Conservation (phyloP, 1,140 invertebrate species). For the Drosophila navojoa region DNA sequence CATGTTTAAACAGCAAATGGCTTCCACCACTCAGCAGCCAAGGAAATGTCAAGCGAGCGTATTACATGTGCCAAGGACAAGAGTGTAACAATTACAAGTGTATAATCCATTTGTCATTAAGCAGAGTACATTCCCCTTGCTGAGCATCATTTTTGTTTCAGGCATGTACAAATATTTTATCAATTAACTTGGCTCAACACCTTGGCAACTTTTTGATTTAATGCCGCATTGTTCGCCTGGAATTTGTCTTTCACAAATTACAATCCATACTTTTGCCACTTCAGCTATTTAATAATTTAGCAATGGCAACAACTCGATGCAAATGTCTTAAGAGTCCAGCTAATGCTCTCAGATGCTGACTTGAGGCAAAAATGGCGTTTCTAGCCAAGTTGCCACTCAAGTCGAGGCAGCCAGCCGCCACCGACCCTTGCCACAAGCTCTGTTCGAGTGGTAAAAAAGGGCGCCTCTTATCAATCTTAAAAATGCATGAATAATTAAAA, state of each 20-base stretch:
- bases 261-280: slow-evolving; percentile 34
- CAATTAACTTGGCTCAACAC: background rate
- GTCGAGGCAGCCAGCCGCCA: background rate
- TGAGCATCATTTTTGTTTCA: too few relatives aligned
- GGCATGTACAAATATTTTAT: too few relatives aligned
- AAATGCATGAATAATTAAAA: slow-evolving; percentile 82
- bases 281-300: slow-evolving; percentile 44
- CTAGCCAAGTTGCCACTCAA: slow-evolving; percentile 3
- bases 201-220: background rate
- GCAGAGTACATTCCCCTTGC: too few relatives aligned
- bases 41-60: too few relatives aligned
- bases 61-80: too few relatives aligned
- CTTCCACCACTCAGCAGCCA: background rate
- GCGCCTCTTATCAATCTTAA: slow-evolving; percentile 76
- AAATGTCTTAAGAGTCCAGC: slow-evolving; percentile 24
- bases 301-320: slow-evolving; percentile 36
- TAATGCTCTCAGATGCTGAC: slow-evolving; percentile 28
- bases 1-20: background rate
- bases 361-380: slow-evolving; percentile 31
- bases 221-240: background rate
- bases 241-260: slow-evolving; percentile 13
- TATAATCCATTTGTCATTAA: too few relatives aligned
- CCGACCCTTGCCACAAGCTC: slow-evolving; percentile 16
- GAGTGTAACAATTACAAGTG: too few relatives aligned
- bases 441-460: slow-evolving; percentile 21